Evolutionary conservation across 2,888 invertebrate genomes (phyloP).

Genomic region (Junonia oenone): DNA sequence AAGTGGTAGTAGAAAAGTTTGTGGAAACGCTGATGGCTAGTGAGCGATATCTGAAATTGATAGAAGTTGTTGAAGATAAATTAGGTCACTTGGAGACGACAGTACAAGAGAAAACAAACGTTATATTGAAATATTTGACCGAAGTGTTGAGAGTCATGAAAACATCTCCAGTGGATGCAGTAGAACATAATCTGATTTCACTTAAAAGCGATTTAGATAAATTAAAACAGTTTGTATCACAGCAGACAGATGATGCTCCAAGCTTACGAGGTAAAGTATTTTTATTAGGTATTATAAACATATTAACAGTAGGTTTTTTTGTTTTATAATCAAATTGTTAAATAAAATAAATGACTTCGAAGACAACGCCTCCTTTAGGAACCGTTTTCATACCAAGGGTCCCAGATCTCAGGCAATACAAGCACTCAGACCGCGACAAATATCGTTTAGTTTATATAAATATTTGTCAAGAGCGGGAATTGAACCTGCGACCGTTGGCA

Average conservation of each 20-base stretch:
- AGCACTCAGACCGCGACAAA: too few relatives aligned
- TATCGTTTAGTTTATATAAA: too few relatives aligned
- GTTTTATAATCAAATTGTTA: too few relatives aligned
- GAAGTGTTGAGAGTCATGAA: conserved; percentile 50
- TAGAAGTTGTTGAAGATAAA: conserved; percentile 55
- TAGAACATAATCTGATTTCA: conserved; percentile 39
- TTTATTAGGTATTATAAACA: too few relatives aligned
- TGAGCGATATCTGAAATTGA: conserved; percentile 57
- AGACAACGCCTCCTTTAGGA: too few relatives aligned
- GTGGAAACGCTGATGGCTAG: conserved; percentile 59
- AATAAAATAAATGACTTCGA: too few relatives aligned
- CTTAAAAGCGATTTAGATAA: conserved; percentile 47
- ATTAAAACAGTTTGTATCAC: conserved; percentile 39
- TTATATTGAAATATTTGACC: conserved; percentile 51
- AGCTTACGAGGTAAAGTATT: conserved; percentile 42
- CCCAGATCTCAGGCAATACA: too few relatives aligned
- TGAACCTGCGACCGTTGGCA: too few relatives aligned
- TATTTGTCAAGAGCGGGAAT: too few relatives aligned
- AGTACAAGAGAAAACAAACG: conserved; percentile 53
- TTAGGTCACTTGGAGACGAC: conserved; percentile 50
- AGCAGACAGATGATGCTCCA: conserved; percentile 33
- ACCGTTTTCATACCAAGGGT: too few relatives aligned
- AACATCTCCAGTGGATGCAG: conserved; percentile 33
- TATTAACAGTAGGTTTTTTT: too few relatives aligned
- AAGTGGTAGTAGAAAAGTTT: conserved; percentile 57